phyloP scores from a whole-genome alignment of 2,888 invertebrate genomes.

The Kryphioiulus occultus region DNA sequence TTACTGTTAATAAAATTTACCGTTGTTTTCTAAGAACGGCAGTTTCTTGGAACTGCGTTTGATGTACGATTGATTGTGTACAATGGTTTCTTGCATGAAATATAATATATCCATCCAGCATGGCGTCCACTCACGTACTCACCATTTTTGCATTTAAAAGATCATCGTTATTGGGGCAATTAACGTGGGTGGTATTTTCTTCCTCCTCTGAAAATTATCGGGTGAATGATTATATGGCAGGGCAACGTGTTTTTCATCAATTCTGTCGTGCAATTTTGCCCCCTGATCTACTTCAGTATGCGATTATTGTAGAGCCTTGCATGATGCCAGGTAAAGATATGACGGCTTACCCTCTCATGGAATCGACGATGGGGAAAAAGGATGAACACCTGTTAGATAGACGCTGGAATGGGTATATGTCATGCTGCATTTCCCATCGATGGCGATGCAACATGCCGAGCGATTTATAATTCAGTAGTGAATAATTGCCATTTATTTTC shows the following conservation, averaged over 20 bases:
- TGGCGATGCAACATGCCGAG: background rate
- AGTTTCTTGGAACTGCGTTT: background rate
- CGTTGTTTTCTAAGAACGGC: no score
- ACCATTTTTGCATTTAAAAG: background rate
- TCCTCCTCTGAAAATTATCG: background rate
- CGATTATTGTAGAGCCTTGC: background rate
- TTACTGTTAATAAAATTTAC: no score
- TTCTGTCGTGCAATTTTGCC: background rate
- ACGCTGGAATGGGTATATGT: background rate
- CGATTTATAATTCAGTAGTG: conserved; percentile 6
- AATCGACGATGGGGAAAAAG: background rate
- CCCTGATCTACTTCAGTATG: background rate
- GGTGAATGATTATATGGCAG: background rate
- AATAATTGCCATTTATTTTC: conserved; percentile 31
- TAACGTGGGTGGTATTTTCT: background rate
- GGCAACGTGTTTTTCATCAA: background rate
- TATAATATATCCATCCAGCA: background rate
- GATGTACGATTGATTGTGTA: background rate
- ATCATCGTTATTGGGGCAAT: background rate
- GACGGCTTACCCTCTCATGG: background rate
- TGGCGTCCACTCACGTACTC: background rate
- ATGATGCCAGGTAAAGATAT: background rate
- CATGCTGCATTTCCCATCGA: background rate
- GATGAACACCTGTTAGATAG: conserved; percentile 11
- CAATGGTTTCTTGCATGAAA: background rate